phyloP scores from a whole-genome alignment of 2,113 vertebrate genomes.

The Menura novaehollandiae region DNA sequence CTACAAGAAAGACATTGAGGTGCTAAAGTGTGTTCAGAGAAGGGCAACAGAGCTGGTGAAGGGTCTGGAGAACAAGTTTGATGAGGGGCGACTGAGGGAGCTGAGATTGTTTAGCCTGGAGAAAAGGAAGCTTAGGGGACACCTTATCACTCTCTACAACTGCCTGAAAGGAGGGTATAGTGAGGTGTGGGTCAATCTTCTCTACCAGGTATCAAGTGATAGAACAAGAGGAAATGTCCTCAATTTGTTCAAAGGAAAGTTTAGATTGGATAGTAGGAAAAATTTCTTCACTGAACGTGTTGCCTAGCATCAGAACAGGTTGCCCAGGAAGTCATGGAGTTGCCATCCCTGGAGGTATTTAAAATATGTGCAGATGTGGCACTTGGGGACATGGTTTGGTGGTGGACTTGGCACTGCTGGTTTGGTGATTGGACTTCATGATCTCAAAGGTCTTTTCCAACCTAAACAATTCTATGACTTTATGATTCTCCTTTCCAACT shows the following conservation, averaged over 20 bases:
- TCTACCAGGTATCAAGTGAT: not conserved
- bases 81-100: not conserved
- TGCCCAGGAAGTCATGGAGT: not conserved
- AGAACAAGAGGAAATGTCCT: not conserved
- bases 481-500: not conserved
- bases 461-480: not conserved
- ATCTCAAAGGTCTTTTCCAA: not conserved
- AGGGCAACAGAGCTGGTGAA: not conserved
- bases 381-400: not conserved
- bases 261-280: not conserved
- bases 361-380: not conserved
- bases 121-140: not conserved
- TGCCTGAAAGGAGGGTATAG: not conserved
- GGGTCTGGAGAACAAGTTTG: not conserved
- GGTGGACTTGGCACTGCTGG: not conserved
- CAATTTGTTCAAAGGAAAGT: not conserved
- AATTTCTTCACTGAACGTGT: not conserved
- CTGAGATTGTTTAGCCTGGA: too few relatives aligned
- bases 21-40: not conserved
- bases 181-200: accelerated
- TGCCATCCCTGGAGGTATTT: not conserved
- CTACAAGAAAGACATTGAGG: not conserved
- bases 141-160: not conserved
- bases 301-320: not conserved
- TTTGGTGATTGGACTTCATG: not conserved